A percentile compares a stretch with the other conserved stretches of the same genome.
Evolutionary conservation across 2,113 vertebrate species (phyloP).

Genomic region (Sceloporus tristichus): DNA sequence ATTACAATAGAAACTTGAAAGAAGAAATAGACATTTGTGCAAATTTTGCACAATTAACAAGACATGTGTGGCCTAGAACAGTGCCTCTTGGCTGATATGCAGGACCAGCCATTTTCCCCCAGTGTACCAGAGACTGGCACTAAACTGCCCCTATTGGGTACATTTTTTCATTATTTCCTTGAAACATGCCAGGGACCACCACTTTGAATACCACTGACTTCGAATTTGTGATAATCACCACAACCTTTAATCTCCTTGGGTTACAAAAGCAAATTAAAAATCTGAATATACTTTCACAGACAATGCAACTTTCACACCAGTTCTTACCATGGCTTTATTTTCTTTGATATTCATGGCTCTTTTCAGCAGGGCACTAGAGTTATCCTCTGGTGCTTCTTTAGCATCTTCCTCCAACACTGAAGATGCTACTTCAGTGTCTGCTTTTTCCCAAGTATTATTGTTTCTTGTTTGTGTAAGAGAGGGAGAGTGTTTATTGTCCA

Average conservation of each 20-base stretch:
- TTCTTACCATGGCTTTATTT: slow-evolving; percentile 95
- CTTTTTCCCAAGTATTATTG: slow-evolving; percentile 42
- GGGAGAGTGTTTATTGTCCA: slow-evolving; percentile 54
- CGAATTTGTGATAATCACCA: slow-evolving; percentile 6
- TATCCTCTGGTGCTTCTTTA: slow-evolving; percentile 76
- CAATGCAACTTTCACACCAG: background rate
- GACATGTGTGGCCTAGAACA: no score
- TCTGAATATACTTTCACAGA: background rate
- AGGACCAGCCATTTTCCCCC: no score
- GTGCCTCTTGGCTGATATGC: no score
- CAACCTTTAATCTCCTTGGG: slow-evolving; percentile 14
- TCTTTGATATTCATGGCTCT: slow-evolving; percentile 94
- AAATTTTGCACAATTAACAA: background rate
- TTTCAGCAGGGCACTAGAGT: slow-evolving; percentile 79
- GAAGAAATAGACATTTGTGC: background rate
- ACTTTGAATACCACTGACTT: background rate
- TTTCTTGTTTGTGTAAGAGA: slow-evolving; percentile 63
- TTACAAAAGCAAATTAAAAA: no score
- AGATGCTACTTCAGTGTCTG: slow-evolving; percentile 54
- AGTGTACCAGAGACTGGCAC: no score
- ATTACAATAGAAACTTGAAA: slow-evolving; percentile 22
- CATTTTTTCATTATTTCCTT: no score
- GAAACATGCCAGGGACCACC: no score
- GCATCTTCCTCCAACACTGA: slow-evolving; percentile 79
- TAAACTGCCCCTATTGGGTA: no score